These are phyloP conservation scores for Piscicola geometra DNA, from an alignment of 2,888 invertebrate genomes.

Conservation along the genomic window DNA sequence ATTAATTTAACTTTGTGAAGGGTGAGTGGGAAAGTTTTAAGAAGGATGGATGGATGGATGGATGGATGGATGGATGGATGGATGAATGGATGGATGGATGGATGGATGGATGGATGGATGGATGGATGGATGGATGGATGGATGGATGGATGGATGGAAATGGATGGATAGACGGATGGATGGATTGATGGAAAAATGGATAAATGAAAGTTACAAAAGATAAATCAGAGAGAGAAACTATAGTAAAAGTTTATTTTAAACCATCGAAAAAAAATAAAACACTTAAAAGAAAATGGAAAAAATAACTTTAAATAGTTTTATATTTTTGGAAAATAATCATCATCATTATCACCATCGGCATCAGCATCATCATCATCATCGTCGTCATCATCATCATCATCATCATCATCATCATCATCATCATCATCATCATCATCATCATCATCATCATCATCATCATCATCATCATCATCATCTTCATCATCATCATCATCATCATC, in stretches of 20 bases:
- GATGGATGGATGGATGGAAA: slow-evolving; percentile 8
- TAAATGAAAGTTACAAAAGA: too few relatives aligned
- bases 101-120: background rate
- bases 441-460: slow-evolving; percentile 14
- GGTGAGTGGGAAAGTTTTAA: too few relatives aligned
- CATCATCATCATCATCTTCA: background rate
- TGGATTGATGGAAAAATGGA: background rate
- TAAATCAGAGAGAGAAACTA: too few relatives aligned
- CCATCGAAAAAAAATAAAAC: background rate
- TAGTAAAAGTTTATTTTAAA: background rate
- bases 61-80: slow-evolving; percentile 1
- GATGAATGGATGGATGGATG: background rate
- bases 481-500: slow-evolving; percentile 15
- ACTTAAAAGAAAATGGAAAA: background rate
- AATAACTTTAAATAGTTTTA: background rate
- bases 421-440: slow-evolving; percentile 23
- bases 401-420: slow-evolving; percentile 27
- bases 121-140: background rate
- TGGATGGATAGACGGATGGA: too few relatives aligned
- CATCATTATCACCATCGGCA: too few relatives aligned
- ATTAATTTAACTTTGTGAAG: background rate
- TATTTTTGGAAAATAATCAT: too few relatives aligned
- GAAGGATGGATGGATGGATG: slow-evolving; percentile 20
- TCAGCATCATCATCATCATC: too few relatives aligned
- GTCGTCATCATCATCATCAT: slow-evolving; percentile 5